Conservation (phyloP, 2,888 invertebrate species). For the Tipula confusa region DNA sequence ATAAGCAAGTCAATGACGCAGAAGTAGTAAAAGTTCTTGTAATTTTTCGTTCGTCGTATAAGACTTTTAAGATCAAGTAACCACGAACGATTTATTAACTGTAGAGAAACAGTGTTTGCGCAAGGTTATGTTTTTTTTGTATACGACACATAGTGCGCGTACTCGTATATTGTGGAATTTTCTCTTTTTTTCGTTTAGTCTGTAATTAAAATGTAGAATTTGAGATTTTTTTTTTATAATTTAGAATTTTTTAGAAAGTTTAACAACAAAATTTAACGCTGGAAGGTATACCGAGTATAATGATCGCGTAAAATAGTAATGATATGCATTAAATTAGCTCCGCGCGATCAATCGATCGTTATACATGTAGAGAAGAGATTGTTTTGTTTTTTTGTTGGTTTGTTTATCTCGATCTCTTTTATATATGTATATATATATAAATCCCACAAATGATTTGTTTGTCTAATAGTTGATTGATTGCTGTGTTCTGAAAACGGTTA, state of each 20-base stretch:
- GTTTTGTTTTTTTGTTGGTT: background rate
- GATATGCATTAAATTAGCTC: constrained; percentile 12
- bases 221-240: background rate
- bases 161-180: background rate
- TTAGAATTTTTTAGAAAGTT: constrained; percentile 21
- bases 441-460: constrained; percentile 29
- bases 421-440: background rate
- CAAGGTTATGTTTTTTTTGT: background rate
- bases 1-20: background rate
- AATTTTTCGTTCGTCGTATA: background rate
- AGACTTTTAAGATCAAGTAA: background rate
- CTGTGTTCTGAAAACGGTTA: background rate
- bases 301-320: background rate
- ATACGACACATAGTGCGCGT: background rate
- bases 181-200: background rate
- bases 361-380: background rate
- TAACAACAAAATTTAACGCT: background rate
- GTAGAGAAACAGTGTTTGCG: background rate
- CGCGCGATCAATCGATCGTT: background rate
- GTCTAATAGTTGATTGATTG: background rate
- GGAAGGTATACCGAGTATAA: background rate
- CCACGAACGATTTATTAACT: background rate
- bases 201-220: constrained; percentile 20
- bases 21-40: background rate
- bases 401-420: constrained; percentile 13